Conservation (phyloP, 2,113 vertebrate species). For the Siniperca chuatsi region DNA sequence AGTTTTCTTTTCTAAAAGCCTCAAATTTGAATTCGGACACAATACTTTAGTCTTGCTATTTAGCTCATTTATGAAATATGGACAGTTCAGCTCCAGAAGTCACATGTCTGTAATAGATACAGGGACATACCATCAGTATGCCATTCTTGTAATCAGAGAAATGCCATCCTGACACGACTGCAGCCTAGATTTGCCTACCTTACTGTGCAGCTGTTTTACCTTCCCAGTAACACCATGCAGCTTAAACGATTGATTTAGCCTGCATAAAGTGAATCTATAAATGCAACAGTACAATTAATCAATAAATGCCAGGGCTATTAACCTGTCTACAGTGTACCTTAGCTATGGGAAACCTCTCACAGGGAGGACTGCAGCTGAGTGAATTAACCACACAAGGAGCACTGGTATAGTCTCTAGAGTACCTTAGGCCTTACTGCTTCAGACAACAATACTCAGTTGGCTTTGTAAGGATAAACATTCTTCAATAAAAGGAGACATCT, state of each 20-base stretch:
- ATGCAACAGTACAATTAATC: conserved; percentile 59
- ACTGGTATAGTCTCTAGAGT: not conserved
- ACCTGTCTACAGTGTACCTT: conserved; percentile 53
- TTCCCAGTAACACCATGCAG: conserved; percentile 26
- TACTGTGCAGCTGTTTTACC: conserved; percentile 19
- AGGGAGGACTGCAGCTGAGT: conserved; percentile 32
- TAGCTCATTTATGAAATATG: not conserved
- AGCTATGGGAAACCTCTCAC: conserved; percentile 29
- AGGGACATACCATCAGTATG: not conserved
- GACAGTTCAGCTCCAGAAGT: not conserved
- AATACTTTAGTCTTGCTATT: not conserved
- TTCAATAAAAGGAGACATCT: not conserved
- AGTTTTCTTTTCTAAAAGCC: not conserved
- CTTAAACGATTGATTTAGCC: conserved; percentile 47
- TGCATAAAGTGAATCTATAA: conserved; percentile 63
- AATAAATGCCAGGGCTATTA: conserved; percentile 57
- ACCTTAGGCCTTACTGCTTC: too few relatives aligned
- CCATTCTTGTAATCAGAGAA: not conserved
- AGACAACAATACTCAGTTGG: not conserved
- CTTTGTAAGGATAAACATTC: not conserved
- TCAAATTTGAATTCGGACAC: not conserved
- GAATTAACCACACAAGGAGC: conserved; percentile 24
- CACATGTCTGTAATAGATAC: not conserved
- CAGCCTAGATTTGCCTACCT: not conserved
- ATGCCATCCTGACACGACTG: not conserved